Conservation (phyloP, 53 echinoderm and acorn worm species). For the Crossaster papposus region DNA sequence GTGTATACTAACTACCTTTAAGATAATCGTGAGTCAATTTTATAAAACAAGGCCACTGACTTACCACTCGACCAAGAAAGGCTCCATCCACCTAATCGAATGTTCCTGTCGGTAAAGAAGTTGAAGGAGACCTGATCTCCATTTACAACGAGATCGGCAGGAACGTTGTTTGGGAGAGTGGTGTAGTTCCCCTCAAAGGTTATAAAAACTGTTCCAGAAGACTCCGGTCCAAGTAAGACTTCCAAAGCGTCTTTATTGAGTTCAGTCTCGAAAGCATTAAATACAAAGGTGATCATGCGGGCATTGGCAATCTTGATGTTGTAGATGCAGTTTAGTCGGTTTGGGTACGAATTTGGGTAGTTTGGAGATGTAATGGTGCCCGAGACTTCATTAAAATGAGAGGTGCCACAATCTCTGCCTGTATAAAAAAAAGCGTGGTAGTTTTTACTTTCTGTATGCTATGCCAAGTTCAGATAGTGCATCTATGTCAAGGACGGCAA, state of each 20-base stretch:
- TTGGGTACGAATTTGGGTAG: neutral
- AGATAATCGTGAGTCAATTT: too few species aligned
- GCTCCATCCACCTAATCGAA: neutral
- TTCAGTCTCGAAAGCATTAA: slow-evolving; percentile 45
- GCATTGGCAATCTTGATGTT: slow-evolving; percentile 40
- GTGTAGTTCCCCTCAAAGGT: slow-evolving; percentile 10
- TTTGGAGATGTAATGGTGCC: slow-evolving; percentile 29
- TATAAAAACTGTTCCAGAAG: neutral
- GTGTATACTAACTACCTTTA: too few species aligned
- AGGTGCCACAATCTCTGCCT: slow-evolving; percentile 11
- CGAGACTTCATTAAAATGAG: neutral
- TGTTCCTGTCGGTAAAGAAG: slow-evolving; percentile 43
- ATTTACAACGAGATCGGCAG: neutral
- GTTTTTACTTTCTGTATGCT: neutral
- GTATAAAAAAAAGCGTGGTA: neutral
- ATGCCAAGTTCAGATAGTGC: neutral
- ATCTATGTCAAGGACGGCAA: too few species aligned
- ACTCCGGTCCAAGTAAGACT: neutral
- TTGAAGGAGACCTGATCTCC: neutral
- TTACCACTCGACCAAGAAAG: slow-evolving; percentile 28
- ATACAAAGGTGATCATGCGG: slow-evolving; percentile 46
- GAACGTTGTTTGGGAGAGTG: neutral
- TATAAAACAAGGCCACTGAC: neutral
- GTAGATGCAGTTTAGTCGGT: slow-evolving; percentile 12
- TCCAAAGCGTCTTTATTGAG: slow-evolving; percentile 49